Percentiles rank a stretch among this genome's conserved stretches.
phyloP scores from a whole-genome alignment of 2,888 invertebrate genomes.

The Agrotis exclamationis region DNA sequence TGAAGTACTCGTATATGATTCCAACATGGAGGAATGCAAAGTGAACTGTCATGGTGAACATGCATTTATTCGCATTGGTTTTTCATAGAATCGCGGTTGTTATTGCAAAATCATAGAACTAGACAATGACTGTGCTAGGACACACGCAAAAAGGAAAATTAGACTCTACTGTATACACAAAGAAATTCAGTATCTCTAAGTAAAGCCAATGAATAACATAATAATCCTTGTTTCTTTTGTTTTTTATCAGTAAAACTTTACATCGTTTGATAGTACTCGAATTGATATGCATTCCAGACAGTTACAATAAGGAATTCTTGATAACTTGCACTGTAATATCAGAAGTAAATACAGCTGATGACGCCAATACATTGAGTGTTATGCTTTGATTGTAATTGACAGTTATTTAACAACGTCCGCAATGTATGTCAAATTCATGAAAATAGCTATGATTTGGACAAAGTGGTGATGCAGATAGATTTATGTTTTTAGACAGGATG shows the following conservation, averaged over 20 bases:
- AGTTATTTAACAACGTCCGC: slow-evolving; percentile 37
- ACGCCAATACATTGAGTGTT: slow-evolving; percentile 29
- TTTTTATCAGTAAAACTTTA: slow-evolving; percentile 46
- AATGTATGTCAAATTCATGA: slow-evolving; percentile 63
- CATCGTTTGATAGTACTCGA: slow-evolving; percentile 35
- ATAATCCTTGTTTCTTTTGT: slow-evolving; percentile 39
- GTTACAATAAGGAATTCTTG: slow-evolving; percentile 16
- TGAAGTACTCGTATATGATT: slow-evolving; percentile 16
- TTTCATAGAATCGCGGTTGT: slow-evolving; percentile 1
- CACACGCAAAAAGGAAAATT: background rate
- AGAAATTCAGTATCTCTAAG: slow-evolving; percentile 12
- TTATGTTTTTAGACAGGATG: slow-evolving; percentile 41
- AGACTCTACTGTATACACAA: background rate
- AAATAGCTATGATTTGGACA: slow-evolving; percentile 45
- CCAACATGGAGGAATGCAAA: slow-evolving; percentile 20
- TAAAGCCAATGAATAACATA: slow-evolving; percentile 25
- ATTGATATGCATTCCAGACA: slow-evolving; percentile 31
- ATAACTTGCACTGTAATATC: slow-evolving; percentile 21
- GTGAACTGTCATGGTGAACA: slow-evolving; percentile 28
- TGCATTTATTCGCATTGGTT: slow-evolving; percentile 7
- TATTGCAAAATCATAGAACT: slow-evolving; percentile 5
- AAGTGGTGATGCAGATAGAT: slow-evolving; percentile 33
- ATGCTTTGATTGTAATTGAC: slow-evolving; percentile 44
- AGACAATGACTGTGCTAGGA: background rate
- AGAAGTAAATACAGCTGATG: slow-evolving; percentile 12